Evolutionary conservation across 2,797 vertebrate species (phyloP).

Genomic region (Pseudopleuronectes americanus): DNA sequence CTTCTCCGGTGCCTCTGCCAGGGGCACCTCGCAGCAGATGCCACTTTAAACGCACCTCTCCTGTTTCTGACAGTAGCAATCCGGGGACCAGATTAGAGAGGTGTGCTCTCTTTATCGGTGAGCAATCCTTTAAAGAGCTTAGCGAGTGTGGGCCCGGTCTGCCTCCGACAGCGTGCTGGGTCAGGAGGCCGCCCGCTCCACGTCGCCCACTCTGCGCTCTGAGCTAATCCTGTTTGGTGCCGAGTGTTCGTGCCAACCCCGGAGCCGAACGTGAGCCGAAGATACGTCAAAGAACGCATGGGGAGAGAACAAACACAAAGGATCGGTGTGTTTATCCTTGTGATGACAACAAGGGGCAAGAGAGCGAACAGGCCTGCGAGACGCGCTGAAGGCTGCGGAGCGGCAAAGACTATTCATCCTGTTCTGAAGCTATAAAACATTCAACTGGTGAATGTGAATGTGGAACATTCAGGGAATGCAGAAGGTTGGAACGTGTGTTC

Average conservation of each 20-base stretch:
- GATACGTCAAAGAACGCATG: conserved; percentile 6
- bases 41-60: conserved; percentile 57
- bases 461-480: neutral
- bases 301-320: conserved; percentile 20
- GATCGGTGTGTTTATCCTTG: conserved; percentile 48
- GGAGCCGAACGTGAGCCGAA: conserved; percentile 30
- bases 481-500: conserved; percentile 8
- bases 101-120: conserved; percentile 40
- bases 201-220: conserved; percentile 42
- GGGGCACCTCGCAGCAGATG: conserved; percentile 59
- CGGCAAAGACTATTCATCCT: neutral
- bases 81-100: conserved; percentile 76
- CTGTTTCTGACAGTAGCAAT: conserved; percentile 69
- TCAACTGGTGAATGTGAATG: neutral
- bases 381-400: conserved; percentile 8
- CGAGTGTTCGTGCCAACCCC: conserved; percentile 45
- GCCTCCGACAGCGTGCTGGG: conserved; percentile 57
- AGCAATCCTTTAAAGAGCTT: conserved; percentile 66
- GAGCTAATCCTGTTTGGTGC: conserved; percentile 70
- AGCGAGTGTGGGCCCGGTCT: conserved; percentile 38
- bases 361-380: conserved; percentile 16
- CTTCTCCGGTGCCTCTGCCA: conserved; percentile 7
- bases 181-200: conserved; percentile 55
- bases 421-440: neutral
- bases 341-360: conserved; percentile 45